phyloP scores from a whole-genome alignment of 2,797 vertebrate genomes.

The Muscicapa striata region DNA sequence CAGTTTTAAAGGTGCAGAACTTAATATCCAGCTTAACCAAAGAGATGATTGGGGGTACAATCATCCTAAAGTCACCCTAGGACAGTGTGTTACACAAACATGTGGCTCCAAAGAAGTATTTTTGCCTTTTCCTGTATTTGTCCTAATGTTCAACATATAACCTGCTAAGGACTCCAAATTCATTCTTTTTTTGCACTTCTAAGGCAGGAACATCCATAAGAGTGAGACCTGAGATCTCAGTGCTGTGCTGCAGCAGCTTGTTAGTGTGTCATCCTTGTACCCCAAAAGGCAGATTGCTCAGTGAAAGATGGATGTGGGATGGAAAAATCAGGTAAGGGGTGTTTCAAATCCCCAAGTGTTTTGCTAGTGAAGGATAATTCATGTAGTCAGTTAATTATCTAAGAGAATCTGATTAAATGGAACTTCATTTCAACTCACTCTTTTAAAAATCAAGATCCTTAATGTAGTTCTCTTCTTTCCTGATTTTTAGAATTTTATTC shows the following conservation, averaged over 20 bases:
- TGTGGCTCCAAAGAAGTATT: neutral
- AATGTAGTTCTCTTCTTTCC: neutral
- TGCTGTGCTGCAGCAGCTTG: neutral
- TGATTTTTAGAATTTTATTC: constrained; percentile 20
- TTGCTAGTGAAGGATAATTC: neutral
- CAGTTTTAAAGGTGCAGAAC: too few species aligned
- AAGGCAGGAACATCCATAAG: neutral
- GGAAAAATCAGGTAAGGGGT: neutral
- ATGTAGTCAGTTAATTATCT: neutral
- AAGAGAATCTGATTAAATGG: neutral
- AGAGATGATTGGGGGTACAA: too few species aligned
- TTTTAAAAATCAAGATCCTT: neutral
- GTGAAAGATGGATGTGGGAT: neutral
- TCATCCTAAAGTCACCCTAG: too few species aligned
- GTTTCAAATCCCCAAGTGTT: neutral
- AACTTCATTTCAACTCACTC: neutral
- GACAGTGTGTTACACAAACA: neutral
- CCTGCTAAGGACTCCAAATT: neutral
- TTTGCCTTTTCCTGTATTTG: neutral
- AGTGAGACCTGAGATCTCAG: neutral
- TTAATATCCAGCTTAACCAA: too few species aligned
- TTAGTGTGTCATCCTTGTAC: neutral
- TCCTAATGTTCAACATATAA: neutral
- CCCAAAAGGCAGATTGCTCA: neutral
- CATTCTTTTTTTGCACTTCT: neutral